Conservation (phyloP, 2,888 invertebrate genomes). For the Drosophila dives region DNA sequence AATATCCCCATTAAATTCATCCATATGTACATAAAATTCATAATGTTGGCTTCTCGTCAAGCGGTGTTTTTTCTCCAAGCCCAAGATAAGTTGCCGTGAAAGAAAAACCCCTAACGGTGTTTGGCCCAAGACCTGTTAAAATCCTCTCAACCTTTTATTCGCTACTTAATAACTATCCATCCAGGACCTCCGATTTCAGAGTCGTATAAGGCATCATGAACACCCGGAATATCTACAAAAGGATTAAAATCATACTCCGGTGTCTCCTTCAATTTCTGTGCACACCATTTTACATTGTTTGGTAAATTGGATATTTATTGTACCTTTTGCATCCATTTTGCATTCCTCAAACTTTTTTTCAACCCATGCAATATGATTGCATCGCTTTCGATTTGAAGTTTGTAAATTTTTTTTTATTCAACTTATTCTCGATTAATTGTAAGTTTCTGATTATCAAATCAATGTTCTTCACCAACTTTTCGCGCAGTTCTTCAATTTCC, state of each 20-base stretch:
- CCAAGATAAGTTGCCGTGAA: not conserved
- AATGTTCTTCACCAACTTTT: not conserved
- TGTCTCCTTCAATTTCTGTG: not conserved
- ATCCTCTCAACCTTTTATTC: not conserved
- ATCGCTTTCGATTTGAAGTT: not conserved
- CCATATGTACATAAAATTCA: not conserved
- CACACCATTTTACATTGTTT: not conserved
- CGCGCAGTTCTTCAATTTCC: not conserved
- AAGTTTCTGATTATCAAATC: not conserved
- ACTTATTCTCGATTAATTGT: not conserved
- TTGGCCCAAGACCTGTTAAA: not conserved
- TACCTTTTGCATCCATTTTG: not conserved
- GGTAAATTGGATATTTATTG: not conserved
- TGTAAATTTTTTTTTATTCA: not conserved
- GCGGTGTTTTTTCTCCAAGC: not conserved
- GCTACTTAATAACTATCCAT: not conserved
- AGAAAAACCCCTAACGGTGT: not conserved
- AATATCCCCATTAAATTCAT: not conserved
- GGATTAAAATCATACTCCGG: not conserved
- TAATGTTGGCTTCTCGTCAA: too few relatives aligned
- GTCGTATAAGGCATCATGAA: not conserved
- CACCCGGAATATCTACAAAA: not conserved
- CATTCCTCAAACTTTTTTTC: not conserved
- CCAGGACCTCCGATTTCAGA: not conserved
- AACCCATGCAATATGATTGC: not conserved